These are phyloP conservation scores for Arizona elegans DNA, from an alignment of 2,113 vertebrate species.

Conservation along the genomic window DNA sequence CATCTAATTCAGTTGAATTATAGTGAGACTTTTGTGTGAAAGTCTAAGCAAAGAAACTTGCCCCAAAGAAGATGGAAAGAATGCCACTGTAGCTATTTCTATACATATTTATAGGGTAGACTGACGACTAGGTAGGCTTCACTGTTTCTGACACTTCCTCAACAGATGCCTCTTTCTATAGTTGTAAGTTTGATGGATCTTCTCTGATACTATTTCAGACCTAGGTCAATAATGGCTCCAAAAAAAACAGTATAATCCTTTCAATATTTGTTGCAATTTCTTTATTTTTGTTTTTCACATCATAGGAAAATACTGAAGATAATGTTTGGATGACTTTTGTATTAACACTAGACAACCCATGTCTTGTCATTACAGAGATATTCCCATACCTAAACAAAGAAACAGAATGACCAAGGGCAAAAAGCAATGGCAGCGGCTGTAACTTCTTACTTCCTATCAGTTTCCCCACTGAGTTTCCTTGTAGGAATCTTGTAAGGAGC, in stretches of 20 bases:
- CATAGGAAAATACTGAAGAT: neutral
- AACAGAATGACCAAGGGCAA: neutral
- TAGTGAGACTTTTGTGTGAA: neutral
- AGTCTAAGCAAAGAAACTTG: neutral
- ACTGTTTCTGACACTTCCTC: neutral
- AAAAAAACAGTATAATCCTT: slow-evolving; percentile 18
- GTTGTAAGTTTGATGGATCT: neutral
- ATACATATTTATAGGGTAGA: neutral
- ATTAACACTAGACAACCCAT: neutral
- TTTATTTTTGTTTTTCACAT: neutral
- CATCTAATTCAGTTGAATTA: neutral
- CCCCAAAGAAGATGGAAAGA: neutral
- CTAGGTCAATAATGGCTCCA: neutral
- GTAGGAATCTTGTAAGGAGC: neutral
- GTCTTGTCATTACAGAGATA: neutral
- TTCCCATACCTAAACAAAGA: neutral
- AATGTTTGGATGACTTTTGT: neutral
- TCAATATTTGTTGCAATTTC: slow-evolving; percentile 2
- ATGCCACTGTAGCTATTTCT: neutral
- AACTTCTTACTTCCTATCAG: neutral
- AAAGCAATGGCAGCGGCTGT: neutral
- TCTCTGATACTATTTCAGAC: neutral
- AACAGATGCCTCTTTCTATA: neutral
- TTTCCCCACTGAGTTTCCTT: neutral
- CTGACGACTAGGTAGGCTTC: neutral